Base-by-base conservation (phyloP, 2,888 invertebrate species). In the Drosophila recens region DNA sequence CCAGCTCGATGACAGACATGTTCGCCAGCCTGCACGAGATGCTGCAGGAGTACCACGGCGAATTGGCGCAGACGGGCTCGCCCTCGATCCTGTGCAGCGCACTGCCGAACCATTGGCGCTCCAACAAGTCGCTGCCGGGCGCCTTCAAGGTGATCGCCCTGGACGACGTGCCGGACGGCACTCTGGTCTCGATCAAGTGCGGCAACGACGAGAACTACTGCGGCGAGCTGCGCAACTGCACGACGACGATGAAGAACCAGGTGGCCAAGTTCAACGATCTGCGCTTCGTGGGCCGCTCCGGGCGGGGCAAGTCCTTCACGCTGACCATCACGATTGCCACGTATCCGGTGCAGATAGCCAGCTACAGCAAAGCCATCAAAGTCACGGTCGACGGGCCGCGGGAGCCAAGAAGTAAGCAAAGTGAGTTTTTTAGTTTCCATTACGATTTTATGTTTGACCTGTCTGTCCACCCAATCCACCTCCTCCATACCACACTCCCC, bases 331-430 rank as follows among this genome's bases (percentile, higher is more conserved):
- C 97, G 82, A 97, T 99, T 90, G 91, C 91, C 42, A 91, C 96
- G 4, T 94, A 95, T 79, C 95, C 95, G 10, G 91, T 95, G 76
- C 98, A 99, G 94, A 96, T 98, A 33, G 97, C 98, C 54, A 97
- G 97, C 4, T 99, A 99, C 93, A 96, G 94, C 88, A 99, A 99
- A 92, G 99, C 99, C 59, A 99, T 99, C 93, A 99, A 99, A 94
- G 99, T 99, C 64, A 99, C 99, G 23, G 99, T 99, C 36, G 99
- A 99, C 91, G 99, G 99, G 88, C 99, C 99, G 0, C 94, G 99
- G 89, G 99, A 99, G 93, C 99, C 99, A 15, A 94, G 99, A 93
- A 98, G 98, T 82, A 98, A 98, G 93, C 97, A 97, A 94, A 97
- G 98, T 98, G 95, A 97, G 98, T 96, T 91, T 91, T 87, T 91